These are phyloP conservation scores for Phalacrocorax aristotelis DNA, from an alignment of 2,113 vertebrate genomes.

Conservation along the genomic window DNA sequence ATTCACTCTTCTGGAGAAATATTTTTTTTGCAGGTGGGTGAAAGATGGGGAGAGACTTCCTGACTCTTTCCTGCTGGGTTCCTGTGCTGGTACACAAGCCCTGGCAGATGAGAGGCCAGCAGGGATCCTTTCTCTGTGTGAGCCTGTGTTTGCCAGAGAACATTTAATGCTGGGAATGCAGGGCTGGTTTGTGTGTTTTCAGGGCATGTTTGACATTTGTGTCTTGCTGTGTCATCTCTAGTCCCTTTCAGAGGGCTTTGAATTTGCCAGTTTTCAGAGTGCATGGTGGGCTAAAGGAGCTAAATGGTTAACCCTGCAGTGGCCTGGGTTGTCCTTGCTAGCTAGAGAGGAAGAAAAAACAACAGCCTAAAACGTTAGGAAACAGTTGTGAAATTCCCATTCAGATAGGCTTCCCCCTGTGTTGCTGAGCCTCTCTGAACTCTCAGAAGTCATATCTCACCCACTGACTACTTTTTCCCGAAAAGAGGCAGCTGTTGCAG, in stretches of 20 bases:
- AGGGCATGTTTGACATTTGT: slow-evolving; percentile 32
- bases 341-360: background rate
- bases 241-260: background rate
- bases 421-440: background rate
- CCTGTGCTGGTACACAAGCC: background rate
- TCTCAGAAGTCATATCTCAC: background rate
- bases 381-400: background rate
- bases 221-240: slow-evolving; percentile 3
- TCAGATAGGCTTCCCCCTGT: background rate
- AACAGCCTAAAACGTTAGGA: background rate
- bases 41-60: slow-evolving; percentile 8
- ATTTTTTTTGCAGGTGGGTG: background rate
- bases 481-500: background rate
- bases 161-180: slow-evolving; percentile 14
- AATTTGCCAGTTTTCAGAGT: background rate
- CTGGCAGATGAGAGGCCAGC: slow-evolving; percentile 67
- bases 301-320: slow-evolving; percentile 3
- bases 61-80: slow-evolving; percentile 37
- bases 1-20: background rate
- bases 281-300: background rate
- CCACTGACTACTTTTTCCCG: background rate
- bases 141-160: background rate
- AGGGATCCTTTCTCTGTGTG: slow-evolving; percentile 36
- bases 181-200: background rate
- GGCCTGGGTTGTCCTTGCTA: background rate